A percentile compares a stretch with the other conserved stretches of the same genome.
Conservation (phyloP, 2,797 vertebrate species). For the Gallinago nigripennis region DNA sequence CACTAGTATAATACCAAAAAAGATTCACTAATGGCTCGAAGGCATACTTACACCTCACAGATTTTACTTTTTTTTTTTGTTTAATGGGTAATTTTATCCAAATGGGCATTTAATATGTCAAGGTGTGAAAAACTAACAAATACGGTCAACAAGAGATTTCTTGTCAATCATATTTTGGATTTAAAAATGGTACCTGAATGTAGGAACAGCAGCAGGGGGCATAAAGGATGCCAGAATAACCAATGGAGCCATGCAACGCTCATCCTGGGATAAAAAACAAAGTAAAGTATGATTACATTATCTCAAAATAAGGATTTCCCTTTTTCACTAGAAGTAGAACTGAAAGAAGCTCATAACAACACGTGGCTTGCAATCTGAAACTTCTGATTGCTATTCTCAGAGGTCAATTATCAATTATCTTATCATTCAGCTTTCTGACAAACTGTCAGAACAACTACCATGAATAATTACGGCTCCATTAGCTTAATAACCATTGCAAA, state of each 20-base stretch:
- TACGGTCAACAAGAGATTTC: not conserved
- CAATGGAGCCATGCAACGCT: slow-evolving; percentile 84
- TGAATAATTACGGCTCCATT: not conserved
- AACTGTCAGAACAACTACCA: not conserved
- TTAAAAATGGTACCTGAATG: slow-evolving; percentile 84
- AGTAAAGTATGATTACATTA: not conserved
- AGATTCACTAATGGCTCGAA: not conserved
- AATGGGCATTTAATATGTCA: not conserved
- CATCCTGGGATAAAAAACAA: slow-evolving; percentile 78
- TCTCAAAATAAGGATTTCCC: not conserved
- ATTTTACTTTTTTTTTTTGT: not conserved
- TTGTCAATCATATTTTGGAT: not conserved
- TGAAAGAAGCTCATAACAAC: not conserved
- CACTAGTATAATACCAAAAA: not conserved
- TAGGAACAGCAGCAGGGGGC: slow-evolving; percentile 83
- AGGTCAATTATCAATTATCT: not conserved
- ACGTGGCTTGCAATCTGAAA: not conserved
- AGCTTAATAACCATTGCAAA: not conserved
- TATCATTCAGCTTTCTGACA: not conserved
- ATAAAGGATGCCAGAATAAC: slow-evolving; percentile 90
- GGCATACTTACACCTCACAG: not conserved
- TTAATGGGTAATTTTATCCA: not conserved
- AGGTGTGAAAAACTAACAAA: not conserved
- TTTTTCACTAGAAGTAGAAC: not conserved
- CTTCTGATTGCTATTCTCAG: not conserved